phyloP scores from a whole-genome alignment of 2,797 vertebrate species.

The Danio tinwini region DNA sequence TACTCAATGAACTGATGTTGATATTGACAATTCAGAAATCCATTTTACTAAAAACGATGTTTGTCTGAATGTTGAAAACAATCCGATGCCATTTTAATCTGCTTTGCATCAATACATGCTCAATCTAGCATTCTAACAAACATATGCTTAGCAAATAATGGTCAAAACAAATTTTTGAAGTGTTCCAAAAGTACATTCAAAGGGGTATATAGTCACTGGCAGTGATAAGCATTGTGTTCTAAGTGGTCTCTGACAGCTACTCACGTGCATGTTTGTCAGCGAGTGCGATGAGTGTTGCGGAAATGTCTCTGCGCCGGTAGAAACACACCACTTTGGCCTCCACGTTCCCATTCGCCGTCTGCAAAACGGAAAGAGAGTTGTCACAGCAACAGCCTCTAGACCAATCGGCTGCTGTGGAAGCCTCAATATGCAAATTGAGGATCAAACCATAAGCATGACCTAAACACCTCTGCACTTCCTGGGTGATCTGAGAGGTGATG shows the following conservation, averaged over 20 bases:
- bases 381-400: slow-evolving; percentile 46
- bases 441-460: slow-evolving; percentile 22
- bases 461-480: slow-evolving; percentile 18
- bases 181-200: too few species aligned
- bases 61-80: too few species aligned
- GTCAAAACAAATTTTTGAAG: too few species aligned
- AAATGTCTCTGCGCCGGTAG: slow-evolving; percentile 97
- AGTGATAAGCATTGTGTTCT: neutral
- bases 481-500: neutral
- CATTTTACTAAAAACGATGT: too few species aligned
- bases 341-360: slow-evolving; percentile 98
- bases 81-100: too few species aligned
- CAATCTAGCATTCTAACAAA: too few species aligned
- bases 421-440: slow-evolving; percentile 25
- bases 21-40: too few species aligned
- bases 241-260: slow-evolving; percentile 63
- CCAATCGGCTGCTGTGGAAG: slow-evolving; percentile 26
- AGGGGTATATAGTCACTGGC: too few species aligned
- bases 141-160: too few species aligned
- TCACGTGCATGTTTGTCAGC: slow-evolving; percentile 99
- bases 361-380: slow-evolving; percentile 66
- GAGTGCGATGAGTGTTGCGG: slow-evolving; percentile 93
- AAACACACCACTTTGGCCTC: slow-evolving; percentile 99
- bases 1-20: too few species aligned
- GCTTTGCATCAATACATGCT: too few species aligned